Percentiles rank a stretch among this genome's conserved stretches.
phyloP scores from a whole-genome alignment of 1,140 invertebrate species.

The Ruditapes philippinarum region DNA sequence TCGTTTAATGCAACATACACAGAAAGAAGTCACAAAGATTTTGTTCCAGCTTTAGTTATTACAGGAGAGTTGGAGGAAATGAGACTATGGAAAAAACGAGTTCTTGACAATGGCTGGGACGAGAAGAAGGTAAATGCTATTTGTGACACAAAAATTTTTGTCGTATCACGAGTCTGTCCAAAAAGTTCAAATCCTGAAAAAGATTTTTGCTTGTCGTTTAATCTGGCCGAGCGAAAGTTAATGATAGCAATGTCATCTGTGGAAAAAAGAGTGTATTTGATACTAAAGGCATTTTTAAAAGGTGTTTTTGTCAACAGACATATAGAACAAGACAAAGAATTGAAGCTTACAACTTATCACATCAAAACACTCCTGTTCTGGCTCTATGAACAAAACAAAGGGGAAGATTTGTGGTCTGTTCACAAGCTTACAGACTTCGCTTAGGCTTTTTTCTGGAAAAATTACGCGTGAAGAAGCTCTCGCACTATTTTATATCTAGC shows the following conservation, averaged over 20 bases:
- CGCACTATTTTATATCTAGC: constrained; percentile 12
- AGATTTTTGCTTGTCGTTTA: no score
- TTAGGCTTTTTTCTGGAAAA: neutral
- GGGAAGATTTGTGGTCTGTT: neutral
- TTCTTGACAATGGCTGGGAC: neutral
- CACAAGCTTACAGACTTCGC: neutral
- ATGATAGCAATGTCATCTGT: no score
- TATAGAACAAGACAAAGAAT: no score
- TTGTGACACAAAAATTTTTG: neutral
- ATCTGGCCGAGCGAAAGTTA: no score
- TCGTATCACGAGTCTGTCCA: neutral
- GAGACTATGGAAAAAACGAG: constrained; percentile 18
- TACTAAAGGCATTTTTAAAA: no score
- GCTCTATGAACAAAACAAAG: neutral
- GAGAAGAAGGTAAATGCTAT: neutral
- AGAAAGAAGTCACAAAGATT: constrained; percentile 21
- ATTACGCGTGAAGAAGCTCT: neutral
- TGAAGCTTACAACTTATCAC: no score
- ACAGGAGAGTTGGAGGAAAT: neutral
- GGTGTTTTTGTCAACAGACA: no score
- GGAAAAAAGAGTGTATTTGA: no score
- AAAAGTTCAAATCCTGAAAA: no score
- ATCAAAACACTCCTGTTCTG: no score
- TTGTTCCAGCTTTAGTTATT: constrained; percentile 30
- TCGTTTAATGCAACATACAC: neutral